Conservation (phyloP, 2,113 vertebrate genomes). For the Carollia perspicillata region DNA sequence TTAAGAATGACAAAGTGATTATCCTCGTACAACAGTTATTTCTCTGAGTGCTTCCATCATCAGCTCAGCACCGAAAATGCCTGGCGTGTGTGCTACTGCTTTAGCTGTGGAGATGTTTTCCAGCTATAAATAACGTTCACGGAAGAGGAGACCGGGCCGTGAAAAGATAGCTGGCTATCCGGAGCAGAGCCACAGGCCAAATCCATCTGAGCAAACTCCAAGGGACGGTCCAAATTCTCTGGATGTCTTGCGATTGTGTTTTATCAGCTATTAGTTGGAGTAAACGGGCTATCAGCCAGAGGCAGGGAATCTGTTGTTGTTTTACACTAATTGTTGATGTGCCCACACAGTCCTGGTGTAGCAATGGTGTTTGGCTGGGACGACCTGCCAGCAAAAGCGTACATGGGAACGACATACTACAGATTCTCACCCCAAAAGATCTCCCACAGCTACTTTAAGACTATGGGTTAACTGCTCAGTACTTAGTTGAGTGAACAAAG, state of each 20-base stretch:
- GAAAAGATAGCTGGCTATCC: slow-evolving; percentile 30
- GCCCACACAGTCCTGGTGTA: background rate
- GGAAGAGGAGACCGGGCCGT: background rate
- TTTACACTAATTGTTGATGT: slow-evolving; percentile 25
- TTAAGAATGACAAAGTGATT: slow-evolving; percentile 43
- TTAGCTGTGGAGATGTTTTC: slow-evolving; percentile 33
- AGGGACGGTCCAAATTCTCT: slow-evolving; percentile 26
- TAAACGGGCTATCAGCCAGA: slow-evolving; percentile 20
- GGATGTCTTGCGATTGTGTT: background rate
- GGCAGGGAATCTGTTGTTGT: slow-evolving; percentile 17
- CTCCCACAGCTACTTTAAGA: background rate
- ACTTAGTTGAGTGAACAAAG: background rate
- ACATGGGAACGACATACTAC: background rate
- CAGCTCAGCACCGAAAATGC: background rate
- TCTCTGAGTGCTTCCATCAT: slow-evolving; percentile 34
- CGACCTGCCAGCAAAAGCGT: background rate
- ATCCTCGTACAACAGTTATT: slow-evolving; percentile 22
- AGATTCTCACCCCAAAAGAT: background rate
- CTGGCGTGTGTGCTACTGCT: background rate
- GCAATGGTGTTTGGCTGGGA: background rate
- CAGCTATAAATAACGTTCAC: slow-evolving; percentile 25
- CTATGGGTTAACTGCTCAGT: background rate
- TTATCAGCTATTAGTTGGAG: slow-evolving; percentile 31
- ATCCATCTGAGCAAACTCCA: slow-evolving; percentile 34
- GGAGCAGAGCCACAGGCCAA: slow-evolving; percentile 34